These are phyloP conservation scores for Listrodromus nycthemerus DNA, from an alignment of 2,888 invertebrate genomes.

Conservation along the genomic window DNA sequence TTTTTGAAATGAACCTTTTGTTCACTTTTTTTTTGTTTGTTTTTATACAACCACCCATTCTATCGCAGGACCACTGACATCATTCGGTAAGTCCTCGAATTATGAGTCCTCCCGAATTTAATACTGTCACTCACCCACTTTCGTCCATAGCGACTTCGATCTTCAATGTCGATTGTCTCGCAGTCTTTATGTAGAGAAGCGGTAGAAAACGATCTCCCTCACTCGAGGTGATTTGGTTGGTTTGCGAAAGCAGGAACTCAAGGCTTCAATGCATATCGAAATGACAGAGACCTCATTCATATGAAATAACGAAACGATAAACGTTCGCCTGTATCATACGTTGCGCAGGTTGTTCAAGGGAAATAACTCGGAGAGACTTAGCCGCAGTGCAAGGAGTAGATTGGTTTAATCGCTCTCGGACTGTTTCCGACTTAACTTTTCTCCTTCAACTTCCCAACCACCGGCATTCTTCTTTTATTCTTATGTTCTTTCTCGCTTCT, in stretches of 20 bases:
- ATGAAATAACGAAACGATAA: slow-evolving; percentile 14
- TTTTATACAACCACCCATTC: background rate
- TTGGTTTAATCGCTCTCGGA: slow-evolving; percentile 72
- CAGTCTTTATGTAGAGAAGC: background rate
- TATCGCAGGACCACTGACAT: background rate
- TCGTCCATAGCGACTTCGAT: background rate
- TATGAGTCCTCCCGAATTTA: slow-evolving; percentile 62
- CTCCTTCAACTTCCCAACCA: slow-evolving; percentile 19
- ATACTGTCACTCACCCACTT: slow-evolving; percentile 52
- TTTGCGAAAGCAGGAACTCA: background rate
- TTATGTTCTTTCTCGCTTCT: slow-evolving; percentile 32
- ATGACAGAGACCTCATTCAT: slow-evolving; percentile 1
- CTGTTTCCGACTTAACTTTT: slow-evolving; percentile 67
- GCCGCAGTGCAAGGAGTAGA: slow-evolving; percentile 53
- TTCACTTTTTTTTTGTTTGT: background rate
- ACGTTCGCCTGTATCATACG: slow-evolving; percentile 6
- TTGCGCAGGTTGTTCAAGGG: slow-evolving; percentile 7
- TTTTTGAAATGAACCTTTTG: background rate
- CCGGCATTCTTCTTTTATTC: background rate
- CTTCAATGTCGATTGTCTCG: background rate
- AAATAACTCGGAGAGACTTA: slow-evolving; percentile 9
- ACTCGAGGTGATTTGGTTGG: background rate
- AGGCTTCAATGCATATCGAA: background rate
- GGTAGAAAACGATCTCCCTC: background rate
- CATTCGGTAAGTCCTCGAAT: slow-evolving; percentile 59